phyloP scores from a whole-genome alignment of 1,140 invertebrate species.

The Brachionus rubens region DNA sequence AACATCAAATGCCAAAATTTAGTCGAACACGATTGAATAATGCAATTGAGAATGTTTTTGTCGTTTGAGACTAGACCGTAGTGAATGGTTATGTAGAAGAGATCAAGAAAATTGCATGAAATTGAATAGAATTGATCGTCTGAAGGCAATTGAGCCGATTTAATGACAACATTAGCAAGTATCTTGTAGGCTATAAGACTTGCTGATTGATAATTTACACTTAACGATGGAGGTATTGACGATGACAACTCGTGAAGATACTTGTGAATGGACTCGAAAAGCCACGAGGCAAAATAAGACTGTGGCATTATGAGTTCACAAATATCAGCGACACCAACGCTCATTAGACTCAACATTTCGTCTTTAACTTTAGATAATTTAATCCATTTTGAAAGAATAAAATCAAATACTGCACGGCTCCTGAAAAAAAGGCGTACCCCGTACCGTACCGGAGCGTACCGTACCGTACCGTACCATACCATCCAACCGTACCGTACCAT shows the following conservation, averaged over 20 bases:
- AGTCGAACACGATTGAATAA: constrained; percentile 72
- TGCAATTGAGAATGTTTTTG: constrained; percentile 61
- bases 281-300: constrained; percentile 55
- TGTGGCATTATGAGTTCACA: constrained; percentile 54
- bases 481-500: no score
- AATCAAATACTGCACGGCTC: no score
- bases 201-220: constrained; percentile 66
- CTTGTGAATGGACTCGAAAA: constrained; percentile 54
- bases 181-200: constrained; percentile 75
- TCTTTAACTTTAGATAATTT: constrained; percentile 65
- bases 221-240: constrained; percentile 63
- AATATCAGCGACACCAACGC: not conserved
- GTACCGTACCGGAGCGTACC: no score
- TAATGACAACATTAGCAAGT: constrained; percentile 71
- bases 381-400: constrained; percentile 81
- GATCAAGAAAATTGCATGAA: constrained; percentile 68
- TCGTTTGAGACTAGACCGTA: constrained; percentile 67
- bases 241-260: constrained; percentile 63
- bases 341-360: not conserved
- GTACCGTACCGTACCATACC: no score
- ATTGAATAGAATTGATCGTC: not conserved
- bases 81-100: constrained; percentile 84
- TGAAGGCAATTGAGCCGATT: constrained; percentile 62
- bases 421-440: no score
- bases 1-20: constrained; percentile 80